Evolutionary conservation across 2,797 vertebrate species (phyloP).

Genomic region (Tragelaphus oryx): DNA sequence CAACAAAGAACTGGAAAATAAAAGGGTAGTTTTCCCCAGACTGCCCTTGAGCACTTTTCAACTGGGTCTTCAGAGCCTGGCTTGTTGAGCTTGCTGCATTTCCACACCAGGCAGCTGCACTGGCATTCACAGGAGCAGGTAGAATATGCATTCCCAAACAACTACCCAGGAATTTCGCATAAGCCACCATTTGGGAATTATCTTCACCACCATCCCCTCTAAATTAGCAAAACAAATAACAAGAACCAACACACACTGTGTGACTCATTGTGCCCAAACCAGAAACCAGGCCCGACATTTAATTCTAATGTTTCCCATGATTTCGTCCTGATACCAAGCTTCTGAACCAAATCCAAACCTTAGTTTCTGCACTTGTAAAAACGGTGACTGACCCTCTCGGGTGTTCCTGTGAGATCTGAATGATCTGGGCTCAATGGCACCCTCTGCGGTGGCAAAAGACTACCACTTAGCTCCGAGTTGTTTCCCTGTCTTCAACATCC

Average conservation of each 20-base stretch:
- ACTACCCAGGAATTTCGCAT: not conserved
- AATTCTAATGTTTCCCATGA: not conserved
- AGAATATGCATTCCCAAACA: conserved; percentile 26
- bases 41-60: not conserved
- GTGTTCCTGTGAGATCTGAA: not conserved
- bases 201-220: not conserved
- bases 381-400: not conserved
- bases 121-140: not conserved
- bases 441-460: not conserved
- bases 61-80: not conserved
- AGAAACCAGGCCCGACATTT: not conserved
- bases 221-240: conserved; percentile 6
- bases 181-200: not conserved
- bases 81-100: not conserved
- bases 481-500: not conserved
- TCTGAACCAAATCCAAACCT: not conserved
- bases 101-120: not conserved
- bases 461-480: not conserved
- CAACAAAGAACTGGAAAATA: not conserved
- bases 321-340: not conserved
- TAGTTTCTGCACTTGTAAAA: not conserved
- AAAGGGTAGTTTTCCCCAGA: not conserved
- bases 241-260: not conserved
- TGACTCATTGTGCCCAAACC: not conserved
- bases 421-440: not conserved